A percentile compares a stretch with the other conserved stretches of the same genome.
Conservation (phyloP, 1,140 invertebrate genomes). For the Capitella teleta region DNA sequence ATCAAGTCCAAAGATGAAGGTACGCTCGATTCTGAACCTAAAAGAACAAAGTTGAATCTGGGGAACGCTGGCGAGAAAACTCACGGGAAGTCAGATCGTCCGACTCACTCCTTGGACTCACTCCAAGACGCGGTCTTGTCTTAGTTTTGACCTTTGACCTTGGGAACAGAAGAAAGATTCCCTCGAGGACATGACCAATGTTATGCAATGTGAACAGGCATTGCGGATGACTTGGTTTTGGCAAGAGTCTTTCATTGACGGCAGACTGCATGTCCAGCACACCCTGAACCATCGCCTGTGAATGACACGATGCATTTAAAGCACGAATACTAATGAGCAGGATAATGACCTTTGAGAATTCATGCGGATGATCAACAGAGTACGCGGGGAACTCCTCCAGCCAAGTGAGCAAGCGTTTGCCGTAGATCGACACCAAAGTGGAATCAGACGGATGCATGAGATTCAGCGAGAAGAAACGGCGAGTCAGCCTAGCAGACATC, state of each 20-base stretch:
- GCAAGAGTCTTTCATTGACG: constrained; percentile 28
- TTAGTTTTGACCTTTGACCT: constrained; percentile 16
- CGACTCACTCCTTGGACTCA: no score
- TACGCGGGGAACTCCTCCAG: constrained; percentile 39
- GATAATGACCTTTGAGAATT: constrained; percentile 31
- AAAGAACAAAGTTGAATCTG: no score
- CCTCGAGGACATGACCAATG: constrained; percentile 29
- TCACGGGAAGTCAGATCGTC: no score
- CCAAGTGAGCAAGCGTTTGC: constrained; percentile 29
- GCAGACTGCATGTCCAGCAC: constrained; percentile 26
- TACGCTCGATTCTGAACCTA: no score
- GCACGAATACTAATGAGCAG: not conserved
- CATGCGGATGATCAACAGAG: constrained; percentile 34
- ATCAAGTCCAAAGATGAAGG: no score
- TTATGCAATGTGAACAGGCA: constrained; percentile 39
- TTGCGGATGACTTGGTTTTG: constrained; percentile 31
- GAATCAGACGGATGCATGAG: constrained; percentile 24
- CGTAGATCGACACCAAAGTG: constrained; percentile 24
- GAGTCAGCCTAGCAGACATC: constrained; percentile 28
- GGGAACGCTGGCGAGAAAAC: no score
- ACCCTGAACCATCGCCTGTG: not conserved
- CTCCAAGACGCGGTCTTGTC: not conserved
- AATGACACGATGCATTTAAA: not conserved
- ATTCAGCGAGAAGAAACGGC: constrained; percentile 33
- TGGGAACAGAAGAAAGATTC: constrained; percentile 37